Evolutionary conservation across 1,140 invertebrate species (phyloP).

Genomic region (Heliconius eleuchia): DNA sequence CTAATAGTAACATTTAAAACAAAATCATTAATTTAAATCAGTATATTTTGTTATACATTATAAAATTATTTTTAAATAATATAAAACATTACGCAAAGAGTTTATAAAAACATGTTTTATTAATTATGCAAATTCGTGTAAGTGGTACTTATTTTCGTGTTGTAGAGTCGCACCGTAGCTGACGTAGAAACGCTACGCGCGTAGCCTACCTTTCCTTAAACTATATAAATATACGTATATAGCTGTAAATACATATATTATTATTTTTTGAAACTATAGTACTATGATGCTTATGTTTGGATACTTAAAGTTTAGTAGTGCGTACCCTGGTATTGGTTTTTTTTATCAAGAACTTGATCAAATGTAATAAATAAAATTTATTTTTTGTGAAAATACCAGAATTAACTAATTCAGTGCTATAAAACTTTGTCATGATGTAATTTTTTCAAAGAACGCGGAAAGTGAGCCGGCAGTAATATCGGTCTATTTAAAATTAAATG

Average conservation of each 20-base stretch:
- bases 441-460: conserved; percentile 14
- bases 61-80: not conserved
- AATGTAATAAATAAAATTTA: too few relatives aligned
- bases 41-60: not conserved
- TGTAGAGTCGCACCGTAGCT: conserved; percentile 29
- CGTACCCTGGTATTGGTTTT: too few relatives aligned
- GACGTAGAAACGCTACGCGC: conserved; percentile 34
- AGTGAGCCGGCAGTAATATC: not conserved
- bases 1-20: not conserved
- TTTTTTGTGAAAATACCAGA: too few relatives aligned
- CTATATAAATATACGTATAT: not conserved
- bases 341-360: too few relatives aligned
- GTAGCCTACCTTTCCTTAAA: conserved; percentile 11
- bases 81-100: too few relatives aligned
- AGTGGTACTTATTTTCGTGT: conserved; percentile 3
- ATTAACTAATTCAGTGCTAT: not conserved
- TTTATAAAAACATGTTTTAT: not conserved
- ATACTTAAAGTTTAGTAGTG: too few relatives aligned
- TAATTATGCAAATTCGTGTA: not conserved
- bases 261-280: not conserved
- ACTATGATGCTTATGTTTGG: too few relatives aligned
- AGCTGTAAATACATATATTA: not conserved
- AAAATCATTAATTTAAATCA: not conserved
- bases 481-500: conserved; percentile 30
- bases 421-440: not conserved